Base-by-base conservation (phyloP, 2,797 vertebrate species). In the Cryptoprocta ferox region DNA sequence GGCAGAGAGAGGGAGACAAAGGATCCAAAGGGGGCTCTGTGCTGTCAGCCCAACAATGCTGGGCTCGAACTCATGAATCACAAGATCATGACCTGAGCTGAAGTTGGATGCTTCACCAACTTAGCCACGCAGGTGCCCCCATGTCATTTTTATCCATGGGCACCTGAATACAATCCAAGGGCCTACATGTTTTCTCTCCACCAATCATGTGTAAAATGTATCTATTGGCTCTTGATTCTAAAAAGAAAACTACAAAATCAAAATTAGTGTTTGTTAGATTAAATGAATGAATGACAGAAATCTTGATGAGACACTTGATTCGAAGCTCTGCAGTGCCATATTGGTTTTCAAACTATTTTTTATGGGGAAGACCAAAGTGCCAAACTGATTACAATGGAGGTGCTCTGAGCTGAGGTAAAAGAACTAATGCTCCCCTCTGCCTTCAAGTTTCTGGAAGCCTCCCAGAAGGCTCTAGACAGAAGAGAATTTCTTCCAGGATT, bases 251-350 rank as follows among this genome's bases (percentile, higher is more conserved):
- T 15, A 56, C 19, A 66, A 61, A 88, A 53, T 92, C 28, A 88
- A 92, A 95, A 90, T 91, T 63, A 73, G 21, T 53, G 70, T 91
- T 91, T 89, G 13, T 63, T 91, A 83, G 24, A 83, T 39, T 83
- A 45, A 70, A 89, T 73, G 37, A 95, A 50, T 42, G 84, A 82
- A 78, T 39, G 81, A 76, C 30, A 80, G 59, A 95, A 94, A 80
- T 86, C 45, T 93, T 61, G 19, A 65, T 66, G 45, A 89, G 70
- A 84, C 2, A 2, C 19, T 87, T 61, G 53, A 92, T 82, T 81
- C 45, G 50, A 91, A 93, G n/a, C 19, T 70, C 3, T 86, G 30
- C 19, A 39, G 19, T 45, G 1, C 14, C 70, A 53, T n/a, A 65
- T 15, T 65, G 37, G 12, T 66, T 96, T 93, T 73, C 61, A 81